phyloP scores from a whole-genome alignment of 2,888 invertebrate genomes.

The Gandaritis pyraliata region DNA sequence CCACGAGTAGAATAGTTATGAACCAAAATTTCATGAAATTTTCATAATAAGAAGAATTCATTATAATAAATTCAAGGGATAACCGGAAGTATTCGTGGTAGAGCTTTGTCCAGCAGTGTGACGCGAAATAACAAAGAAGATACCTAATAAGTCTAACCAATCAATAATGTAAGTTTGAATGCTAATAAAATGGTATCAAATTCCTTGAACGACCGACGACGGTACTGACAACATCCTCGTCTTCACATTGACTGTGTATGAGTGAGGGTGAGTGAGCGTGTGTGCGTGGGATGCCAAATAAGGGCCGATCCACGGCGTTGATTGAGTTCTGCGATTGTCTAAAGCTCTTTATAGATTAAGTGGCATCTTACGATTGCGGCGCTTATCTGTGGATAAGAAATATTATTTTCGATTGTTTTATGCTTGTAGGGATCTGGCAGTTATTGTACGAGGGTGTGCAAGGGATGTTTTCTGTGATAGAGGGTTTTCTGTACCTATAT shows the following conservation, averaged over 20 bases:
- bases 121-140: too few species aligned
- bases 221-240: neutral
- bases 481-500: too few species aligned
- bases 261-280: slow-evolving; percentile 46
- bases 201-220: slow-evolving; percentile 47
- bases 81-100: too few species aligned
- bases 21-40: too few species aligned
- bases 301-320: slow-evolving; percentile 58
- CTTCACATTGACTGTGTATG: slow-evolving; percentile 44
- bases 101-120: too few species aligned
- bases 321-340: slow-evolving; percentile 51
- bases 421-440: slow-evolving; percentile 19
- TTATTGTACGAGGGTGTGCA: slow-evolving; percentile 6
- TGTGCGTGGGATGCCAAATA: slow-evolving; percentile 73
- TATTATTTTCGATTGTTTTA: slow-evolving; percentile 45
- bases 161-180: too few species aligned
- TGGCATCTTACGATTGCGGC: slow-evolving; percentile 34
- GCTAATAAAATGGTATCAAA: slow-evolving; percentile 53
- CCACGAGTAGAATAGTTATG: neutral
- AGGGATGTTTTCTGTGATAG: neutral
- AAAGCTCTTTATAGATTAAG: slow-evolving; percentile 45
- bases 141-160: too few species aligned
- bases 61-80: too few species aligned
- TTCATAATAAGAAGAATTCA: too few species aligned
- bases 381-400: slow-evolving; percentile 45